Evolutionary conservation across 2,888 invertebrate genomes (phyloP).

Genomic region (Octonoba sinensis): DNA sequence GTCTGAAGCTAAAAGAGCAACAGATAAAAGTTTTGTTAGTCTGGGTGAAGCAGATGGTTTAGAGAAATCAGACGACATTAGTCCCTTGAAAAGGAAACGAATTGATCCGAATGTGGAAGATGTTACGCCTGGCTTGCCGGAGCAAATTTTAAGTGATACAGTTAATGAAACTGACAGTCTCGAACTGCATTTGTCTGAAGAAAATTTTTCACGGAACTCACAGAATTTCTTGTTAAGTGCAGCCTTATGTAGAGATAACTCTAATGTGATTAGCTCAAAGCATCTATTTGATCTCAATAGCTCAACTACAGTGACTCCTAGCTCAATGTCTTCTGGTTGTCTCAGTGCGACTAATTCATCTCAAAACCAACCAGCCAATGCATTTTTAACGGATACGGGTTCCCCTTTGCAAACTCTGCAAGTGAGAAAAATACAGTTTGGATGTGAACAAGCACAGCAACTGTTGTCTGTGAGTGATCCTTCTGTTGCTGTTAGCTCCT

Average conservation of each 20-base stretch:
- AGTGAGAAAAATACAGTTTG: slow-evolving; percentile 43
- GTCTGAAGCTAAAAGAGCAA: background rate
- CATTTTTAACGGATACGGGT: background rate
- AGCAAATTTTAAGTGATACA: slow-evolving; percentile 46
- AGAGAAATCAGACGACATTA: slow-evolving; percentile 4
- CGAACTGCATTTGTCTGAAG: slow-evolving; percentile 31
- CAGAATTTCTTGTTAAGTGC: slow-evolving; percentile 17
- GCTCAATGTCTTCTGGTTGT: slow-evolving; percentile 54
- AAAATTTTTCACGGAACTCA: slow-evolving; percentile 10
- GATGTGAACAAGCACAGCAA: background rate
- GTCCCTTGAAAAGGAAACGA: slow-evolving; percentile 26
- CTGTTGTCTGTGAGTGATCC: slow-evolving; percentile 1
- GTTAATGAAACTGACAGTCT: slow-evolving; percentile 34
- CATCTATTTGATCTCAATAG: slow-evolving; percentile 38
- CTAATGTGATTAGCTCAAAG: slow-evolving; percentile 15
- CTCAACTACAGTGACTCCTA: slow-evolving; percentile 54
- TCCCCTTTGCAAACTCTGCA: slow-evolving; percentile 40
- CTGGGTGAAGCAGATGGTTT: background rate
- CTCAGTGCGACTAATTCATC: slow-evolving; percentile 45
- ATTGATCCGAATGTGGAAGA: slow-evolving; percentile 34
- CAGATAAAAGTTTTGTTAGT: background rate
- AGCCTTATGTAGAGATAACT: slow-evolving; percentile 9
- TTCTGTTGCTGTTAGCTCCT: slow-evolving; percentile 8
- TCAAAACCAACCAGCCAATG: background rate
- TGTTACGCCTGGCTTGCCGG: slow-evolving; percentile 29